These are phyloP conservation scores for Lepidocyrtoides sp. DNA, from an alignment of 2,888 invertebrate species.

Conservation along the genomic window DNA sequence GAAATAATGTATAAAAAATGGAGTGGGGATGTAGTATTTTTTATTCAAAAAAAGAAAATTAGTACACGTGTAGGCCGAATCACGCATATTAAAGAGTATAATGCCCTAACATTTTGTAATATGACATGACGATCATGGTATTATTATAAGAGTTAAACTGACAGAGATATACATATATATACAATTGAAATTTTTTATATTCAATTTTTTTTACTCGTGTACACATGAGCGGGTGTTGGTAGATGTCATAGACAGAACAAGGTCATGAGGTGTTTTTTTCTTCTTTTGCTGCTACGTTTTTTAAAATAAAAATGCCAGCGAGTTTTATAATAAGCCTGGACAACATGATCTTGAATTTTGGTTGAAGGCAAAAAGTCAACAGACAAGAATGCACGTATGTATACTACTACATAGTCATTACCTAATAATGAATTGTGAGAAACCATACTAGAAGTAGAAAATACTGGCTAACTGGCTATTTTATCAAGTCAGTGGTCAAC, in stretches of 20 bases:
- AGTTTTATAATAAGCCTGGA: slow-evolving; percentile 35
- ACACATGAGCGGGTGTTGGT: not conserved
- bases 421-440: too few relatives aligned
- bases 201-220: not conserved
- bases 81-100: slow-evolving; percentile 57
- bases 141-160: not conserved
- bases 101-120: slow-evolving; percentile 11
- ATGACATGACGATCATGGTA: not conserved
- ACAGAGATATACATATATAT: not conserved
- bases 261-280: slow-evolving; percentile 48
- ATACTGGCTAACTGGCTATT: not conserved
- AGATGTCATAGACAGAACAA: slow-evolving; percentile 57
- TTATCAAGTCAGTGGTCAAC: not conserved
- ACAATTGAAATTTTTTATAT: not conserved
- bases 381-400: not conserved
- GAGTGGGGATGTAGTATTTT: not conserved
- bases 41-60: slow-evolving; percentile 31
- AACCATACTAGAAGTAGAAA: too few relatives aligned
- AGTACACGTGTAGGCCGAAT: slow-evolving; percentile 52
- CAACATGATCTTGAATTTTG: slow-evolving; percentile 40
- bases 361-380: not conserved
- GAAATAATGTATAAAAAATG: not conserved
- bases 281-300: not conserved
- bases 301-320: not conserved
- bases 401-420: not conserved